These are phyloP conservation scores for Aptenodytes patagonicus DNA, from an alignment of 2,113 vertebrate species.

Conservation along the genomic window DNA sequence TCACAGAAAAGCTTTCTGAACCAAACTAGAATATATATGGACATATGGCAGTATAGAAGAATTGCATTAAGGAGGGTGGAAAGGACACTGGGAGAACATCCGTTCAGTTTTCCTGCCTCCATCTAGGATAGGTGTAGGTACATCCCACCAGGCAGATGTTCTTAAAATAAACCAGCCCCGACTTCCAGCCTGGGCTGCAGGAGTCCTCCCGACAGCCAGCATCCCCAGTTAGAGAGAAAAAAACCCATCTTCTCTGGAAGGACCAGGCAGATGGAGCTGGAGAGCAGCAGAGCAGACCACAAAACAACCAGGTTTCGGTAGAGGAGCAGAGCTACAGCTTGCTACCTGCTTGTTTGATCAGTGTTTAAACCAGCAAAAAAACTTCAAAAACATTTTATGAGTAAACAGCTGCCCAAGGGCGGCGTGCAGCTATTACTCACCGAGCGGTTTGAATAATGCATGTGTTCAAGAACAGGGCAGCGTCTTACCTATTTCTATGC, in stretches of 20 bases:
- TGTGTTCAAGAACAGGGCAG: rapidly evolving
- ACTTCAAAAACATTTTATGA: not conserved
- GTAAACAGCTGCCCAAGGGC: not conserved
- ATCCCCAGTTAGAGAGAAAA: not conserved
- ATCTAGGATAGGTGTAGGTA: too few relatives aligned
- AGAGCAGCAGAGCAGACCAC: not conserved
- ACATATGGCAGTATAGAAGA: rapidly evolving
- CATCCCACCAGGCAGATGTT: not conserved
- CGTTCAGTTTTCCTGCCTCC: too few relatives aligned
- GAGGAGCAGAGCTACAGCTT: not conserved
- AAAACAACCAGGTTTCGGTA: rapidly evolving
- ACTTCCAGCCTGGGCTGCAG: not conserved
- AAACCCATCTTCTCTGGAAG: not conserved
- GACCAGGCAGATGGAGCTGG: not conserved
- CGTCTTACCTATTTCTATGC: not conserved
- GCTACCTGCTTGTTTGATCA: not conserved
- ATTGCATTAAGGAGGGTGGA: not conserved
- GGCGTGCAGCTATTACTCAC: not conserved
- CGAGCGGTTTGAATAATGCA: not conserved
- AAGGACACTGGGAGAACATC: not conserved
- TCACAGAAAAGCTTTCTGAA: not conserved
- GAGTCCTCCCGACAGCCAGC: not conserved
- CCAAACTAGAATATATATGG: rapidly evolving
- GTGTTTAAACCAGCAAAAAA: not conserved
- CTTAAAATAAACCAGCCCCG: not conserved